A percentile compares a stretch with the other conserved stretches of the same genome.
These are phyloP conservation scores for Zenarchopterus dispar DNA, from an alignment of 2,797 vertebrate species.

Conservation along the genomic window DNA sequence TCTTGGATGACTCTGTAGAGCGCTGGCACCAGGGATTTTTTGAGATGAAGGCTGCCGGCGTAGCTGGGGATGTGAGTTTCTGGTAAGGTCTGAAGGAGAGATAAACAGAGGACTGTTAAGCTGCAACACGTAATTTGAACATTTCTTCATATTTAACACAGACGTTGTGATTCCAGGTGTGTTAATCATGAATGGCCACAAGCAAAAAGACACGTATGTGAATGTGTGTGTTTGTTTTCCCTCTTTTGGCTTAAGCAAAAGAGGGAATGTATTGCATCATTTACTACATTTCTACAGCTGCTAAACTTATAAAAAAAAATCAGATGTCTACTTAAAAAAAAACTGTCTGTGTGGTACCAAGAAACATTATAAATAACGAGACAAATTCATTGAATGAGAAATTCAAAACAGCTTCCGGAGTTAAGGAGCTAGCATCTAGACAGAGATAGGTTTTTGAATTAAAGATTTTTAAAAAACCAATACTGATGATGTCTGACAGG, in stretches of 20 bases:
- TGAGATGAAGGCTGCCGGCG: slow-evolving; percentile 92
- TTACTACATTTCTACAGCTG: no score
- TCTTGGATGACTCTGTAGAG: slow-evolving; percentile 97
- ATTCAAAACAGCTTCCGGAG: not conserved
- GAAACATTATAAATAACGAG: not conserved
- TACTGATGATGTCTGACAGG: slow-evolving; percentile 23
- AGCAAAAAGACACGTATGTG: no score
- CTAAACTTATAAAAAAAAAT: no score
- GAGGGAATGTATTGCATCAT: no score
- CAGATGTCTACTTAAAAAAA: no score
- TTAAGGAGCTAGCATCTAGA: not conserved
- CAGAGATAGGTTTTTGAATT: slow-evolving; percentile 8
- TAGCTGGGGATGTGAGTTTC: slow-evolving; percentile 93
- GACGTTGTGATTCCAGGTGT: no score
- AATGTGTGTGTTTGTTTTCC: no score
- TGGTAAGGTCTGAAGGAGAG: slow-evolving; percentile 87
- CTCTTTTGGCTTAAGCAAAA: no score
- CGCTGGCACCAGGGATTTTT: slow-evolving; percentile 92
- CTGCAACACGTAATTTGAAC: not conserved
- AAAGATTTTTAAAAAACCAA: slow-evolving; percentile 4
- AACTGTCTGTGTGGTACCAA: no score
- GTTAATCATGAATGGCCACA: no score
- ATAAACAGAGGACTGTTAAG: slow-evolving; percentile 2
- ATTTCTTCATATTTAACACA: no score
- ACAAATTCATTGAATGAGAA: not conserved